phyloP scores from a whole-genome alignment of 2,888 invertebrate genomes.

The Hipparchia sbordonii region DNA sequence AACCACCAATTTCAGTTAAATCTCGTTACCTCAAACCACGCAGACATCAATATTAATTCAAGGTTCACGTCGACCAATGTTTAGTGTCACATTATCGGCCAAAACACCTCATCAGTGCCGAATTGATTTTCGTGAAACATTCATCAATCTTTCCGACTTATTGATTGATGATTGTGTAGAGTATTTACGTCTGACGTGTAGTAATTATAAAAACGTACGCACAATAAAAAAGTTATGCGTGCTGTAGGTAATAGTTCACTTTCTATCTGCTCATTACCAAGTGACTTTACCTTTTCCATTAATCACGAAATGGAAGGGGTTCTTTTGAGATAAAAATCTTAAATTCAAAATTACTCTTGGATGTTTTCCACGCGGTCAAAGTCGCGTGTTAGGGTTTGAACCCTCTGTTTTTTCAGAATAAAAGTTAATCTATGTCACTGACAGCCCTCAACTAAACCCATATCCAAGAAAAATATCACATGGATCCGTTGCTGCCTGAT shows the following conservation, averaged over 20 bases:
- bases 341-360: no score
- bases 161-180: constrained; percentile 74
- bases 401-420: no score
- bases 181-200: constrained; percentile 74
- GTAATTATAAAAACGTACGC: constrained; percentile 73
- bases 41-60: constrained; percentile 38
- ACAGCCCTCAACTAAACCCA: no score
- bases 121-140: constrained; percentile 72
- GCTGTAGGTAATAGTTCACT: neutral
- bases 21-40: constrained; percentile 18
- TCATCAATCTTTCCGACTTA: constrained; percentile 77
- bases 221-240: constrained; percentile 8
- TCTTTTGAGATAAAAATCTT: no score
- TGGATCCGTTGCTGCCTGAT: no score
- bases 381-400: no score
- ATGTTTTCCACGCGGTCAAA: no score
- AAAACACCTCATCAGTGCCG: constrained; percentile 71
- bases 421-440: no score
- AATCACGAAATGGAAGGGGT: no score
- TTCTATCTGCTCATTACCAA: constrained; percentile 2
- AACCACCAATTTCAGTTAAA: neutral
- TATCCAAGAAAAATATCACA: no score
- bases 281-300: no score
- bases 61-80: constrained; percentile 53
- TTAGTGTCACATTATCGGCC: constrained; percentile 78